Evolutionary conservation across 2,113 vertebrate genomes (phyloP).

Genomic region (Setophaga coronata): DNA sequence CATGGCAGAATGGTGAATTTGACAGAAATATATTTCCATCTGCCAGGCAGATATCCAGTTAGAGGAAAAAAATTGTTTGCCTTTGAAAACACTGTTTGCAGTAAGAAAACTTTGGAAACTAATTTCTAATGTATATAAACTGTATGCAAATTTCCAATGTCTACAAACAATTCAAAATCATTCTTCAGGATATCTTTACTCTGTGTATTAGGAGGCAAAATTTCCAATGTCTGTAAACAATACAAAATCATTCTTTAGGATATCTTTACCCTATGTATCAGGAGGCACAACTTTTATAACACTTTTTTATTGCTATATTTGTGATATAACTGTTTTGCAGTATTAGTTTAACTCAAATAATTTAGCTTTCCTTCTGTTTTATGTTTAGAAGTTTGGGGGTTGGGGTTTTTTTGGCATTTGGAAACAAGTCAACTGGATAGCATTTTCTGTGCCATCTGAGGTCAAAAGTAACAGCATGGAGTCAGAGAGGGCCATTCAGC

Average conservation of each 20-base stretch:
- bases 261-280: not conserved
- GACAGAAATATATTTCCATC: not conserved
- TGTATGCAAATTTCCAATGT: not conserved
- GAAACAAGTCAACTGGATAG: not conserved
- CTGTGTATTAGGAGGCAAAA: not conserved
- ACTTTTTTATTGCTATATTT: not conserved
- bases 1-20: not conserved
- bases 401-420: not conserved
- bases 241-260: not conserved
- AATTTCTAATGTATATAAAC: not conserved
- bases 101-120: not conserved
- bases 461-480: constrained; percentile 12
- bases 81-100: not conserved
- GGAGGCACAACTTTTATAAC: not conserved
- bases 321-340: not conserved
- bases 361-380: not conserved
- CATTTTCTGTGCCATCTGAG: constrained; percentile 11
- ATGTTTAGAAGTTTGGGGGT: not conserved
- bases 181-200: not conserved
- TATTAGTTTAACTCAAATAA: not conserved
- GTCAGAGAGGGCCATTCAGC: not conserved
- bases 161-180: not conserved
- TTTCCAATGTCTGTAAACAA: not conserved
- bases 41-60: not conserved
- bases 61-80: not conserved